A percentile compares a stretch with the other conserved stretches of the same genome.
phyloP scores from a whole-genome alignment of 2,113 vertebrate genomes.

The Nothoprocta pentlandii region DNA sequence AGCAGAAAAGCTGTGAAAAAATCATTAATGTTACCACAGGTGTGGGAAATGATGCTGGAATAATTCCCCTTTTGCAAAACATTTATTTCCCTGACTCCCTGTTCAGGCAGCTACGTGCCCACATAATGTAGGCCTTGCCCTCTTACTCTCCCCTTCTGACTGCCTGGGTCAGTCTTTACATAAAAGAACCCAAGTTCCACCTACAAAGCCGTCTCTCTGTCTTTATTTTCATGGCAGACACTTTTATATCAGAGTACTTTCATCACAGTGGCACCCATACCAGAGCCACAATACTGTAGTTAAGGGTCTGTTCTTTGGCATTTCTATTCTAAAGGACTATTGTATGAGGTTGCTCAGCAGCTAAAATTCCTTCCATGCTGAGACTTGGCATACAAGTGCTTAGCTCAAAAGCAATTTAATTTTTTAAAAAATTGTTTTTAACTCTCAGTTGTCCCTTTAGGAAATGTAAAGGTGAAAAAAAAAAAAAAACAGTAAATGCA shows the following conservation, averaged over 20 bases:
- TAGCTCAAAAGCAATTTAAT: slow-evolving; percentile 70
- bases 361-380: slow-evolving; percentile 77
- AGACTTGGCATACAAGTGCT: slow-evolving; percentile 72
- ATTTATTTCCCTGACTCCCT: slow-evolving; percentile 45
- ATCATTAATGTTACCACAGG: slow-evolving; percentile 55
- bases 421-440: slow-evolving; percentile 62
- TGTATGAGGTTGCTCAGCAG: slow-evolving; percentile 76
- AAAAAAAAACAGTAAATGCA: background rate
- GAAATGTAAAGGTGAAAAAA: slow-evolving; percentile 31
- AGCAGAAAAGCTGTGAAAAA: slow-evolving; percentile 43
- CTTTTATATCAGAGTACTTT: slow-evolving; percentile 78
- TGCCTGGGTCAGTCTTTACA: slow-evolving; percentile 71
- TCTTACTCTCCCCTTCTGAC: slow-evolving; percentile 70
- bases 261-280: slow-evolving; percentile 78
- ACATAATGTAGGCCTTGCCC: slow-evolving; percentile 71
- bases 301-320: slow-evolving; percentile 76
- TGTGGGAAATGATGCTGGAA: slow-evolving; percentile 67
- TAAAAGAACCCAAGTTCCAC: slow-evolving; percentile 75
- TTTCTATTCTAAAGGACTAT: slow-evolving; percentile 75
- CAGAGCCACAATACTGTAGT: slow-evolving; percentile 76
- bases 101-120: slow-evolving; percentile 54
- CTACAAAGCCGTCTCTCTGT: slow-evolving; percentile 75
- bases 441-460: background rate
- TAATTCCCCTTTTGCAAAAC: slow-evolving; percentile 46
- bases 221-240: slow-evolving; percentile 77